These are phyloP conservation scores for Polydrusus cervinus DNA, from an alignment of 2,888 invertebrate genomes.

Conservation along the genomic window DNA sequence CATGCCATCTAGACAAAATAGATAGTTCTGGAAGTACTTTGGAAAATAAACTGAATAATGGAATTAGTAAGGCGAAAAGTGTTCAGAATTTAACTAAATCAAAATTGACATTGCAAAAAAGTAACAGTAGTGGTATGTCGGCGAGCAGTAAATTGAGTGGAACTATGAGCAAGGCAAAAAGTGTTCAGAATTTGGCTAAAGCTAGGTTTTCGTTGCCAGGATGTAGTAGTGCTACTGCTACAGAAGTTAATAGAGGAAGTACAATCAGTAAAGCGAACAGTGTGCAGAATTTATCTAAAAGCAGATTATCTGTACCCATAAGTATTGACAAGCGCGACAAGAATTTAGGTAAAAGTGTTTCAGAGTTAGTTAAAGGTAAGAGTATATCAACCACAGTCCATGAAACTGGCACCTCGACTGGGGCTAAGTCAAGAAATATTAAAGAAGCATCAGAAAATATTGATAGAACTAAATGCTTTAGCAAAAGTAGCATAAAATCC, in stretches of 20 bases:
- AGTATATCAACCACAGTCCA: constrained; percentile 40
- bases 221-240: constrained; percentile 57
- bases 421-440: constrained; percentile 52
- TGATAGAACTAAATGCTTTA: constrained; percentile 2
- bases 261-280: constrained; percentile 55
- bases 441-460: constrained; percentile 39
- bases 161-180: constrained; percentile 54
- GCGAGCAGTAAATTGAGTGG: constrained; percentile 47
- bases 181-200: constrained; percentile 58
- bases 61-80: constrained; percentile 53
- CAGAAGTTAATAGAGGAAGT: constrained; percentile 48
- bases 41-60: constrained; percentile 48
- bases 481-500: constrained; percentile 11
- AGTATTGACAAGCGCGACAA: constrained; percentile 13
- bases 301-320: constrained; percentile 48
- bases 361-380: constrained; percentile 45
- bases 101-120: background rate
- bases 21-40: constrained; percentile 61
- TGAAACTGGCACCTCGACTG: constrained; percentile 13
- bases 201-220: constrained; percentile 31
- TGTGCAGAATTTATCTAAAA: constrained; percentile 57
- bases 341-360: constrained; percentile 42
- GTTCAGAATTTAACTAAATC: constrained; percentile 56
- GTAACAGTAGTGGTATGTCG: constrained; percentile 57
- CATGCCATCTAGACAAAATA: constrained; percentile 68